Conservation (phyloP, 2,113 vertebrate species). For the Triplophysa tibetana region DNA sequence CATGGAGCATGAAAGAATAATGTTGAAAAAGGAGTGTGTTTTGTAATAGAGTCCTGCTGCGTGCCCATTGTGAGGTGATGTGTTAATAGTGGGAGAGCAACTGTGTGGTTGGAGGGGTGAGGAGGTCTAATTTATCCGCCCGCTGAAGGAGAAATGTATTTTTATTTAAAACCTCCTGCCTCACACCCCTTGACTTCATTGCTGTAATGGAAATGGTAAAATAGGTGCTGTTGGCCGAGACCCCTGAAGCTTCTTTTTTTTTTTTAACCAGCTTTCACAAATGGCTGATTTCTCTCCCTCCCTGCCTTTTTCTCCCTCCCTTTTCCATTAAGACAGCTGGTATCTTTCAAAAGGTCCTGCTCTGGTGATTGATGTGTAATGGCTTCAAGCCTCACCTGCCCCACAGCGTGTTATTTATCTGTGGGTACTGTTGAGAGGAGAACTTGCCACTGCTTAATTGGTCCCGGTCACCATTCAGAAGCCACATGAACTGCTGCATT, state of each 20-base stretch:
- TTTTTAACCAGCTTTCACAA: constrained; percentile 51
- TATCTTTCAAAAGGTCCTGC: constrained; percentile 75
- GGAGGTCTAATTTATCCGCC: constrained; percentile 69
- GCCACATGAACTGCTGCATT: constrained; percentile 34
- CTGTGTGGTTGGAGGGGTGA: constrained; percentile 68
- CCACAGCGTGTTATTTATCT: constrained; percentile 65
- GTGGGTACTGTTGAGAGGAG: constrained; percentile 39
- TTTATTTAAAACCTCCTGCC: constrained; percentile 65
- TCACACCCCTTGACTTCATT: constrained; percentile 70
- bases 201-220: constrained; percentile 76
- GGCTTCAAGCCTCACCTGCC: constrained; percentile 74
- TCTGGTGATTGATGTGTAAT: constrained; percentile 79
- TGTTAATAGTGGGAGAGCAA: constrained; percentile 74
- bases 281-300: constrained; percentile 45
- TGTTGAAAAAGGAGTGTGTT: constrained; percentile 56
- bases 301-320: constrained; percentile 53
- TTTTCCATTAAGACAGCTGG: constrained; percentile 78
- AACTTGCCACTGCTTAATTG: constrained; percentile 51
- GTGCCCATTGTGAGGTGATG: constrained; percentile 71
- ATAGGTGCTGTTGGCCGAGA: constrained; percentile 67
- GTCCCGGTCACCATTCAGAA: constrained; percentile 50
- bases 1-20: constrained; percentile 61
- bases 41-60: constrained; percentile 70
- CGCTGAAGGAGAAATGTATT: constrained; percentile 69
- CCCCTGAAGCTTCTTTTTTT: constrained; percentile 44